A percentile compares a stretch with the other conserved stretches of the same genome.
Evolutionary conservation across 2,888 invertebrate genomes (phyloP).

Genomic region (Cremastobaeus sp.): DNA sequence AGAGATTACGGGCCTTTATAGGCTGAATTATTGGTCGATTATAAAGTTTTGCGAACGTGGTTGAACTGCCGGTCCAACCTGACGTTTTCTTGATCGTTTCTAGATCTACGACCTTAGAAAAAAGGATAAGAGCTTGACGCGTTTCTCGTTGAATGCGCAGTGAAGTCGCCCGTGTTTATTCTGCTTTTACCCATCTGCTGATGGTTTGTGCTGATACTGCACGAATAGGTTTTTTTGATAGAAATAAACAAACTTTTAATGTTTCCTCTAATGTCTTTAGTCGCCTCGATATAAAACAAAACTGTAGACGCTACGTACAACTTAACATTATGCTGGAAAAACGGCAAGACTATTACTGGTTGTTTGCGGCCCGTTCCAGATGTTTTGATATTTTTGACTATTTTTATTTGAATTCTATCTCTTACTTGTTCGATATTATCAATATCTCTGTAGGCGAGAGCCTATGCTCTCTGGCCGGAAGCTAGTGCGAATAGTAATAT

Average conservation of each 20-base stretch:
- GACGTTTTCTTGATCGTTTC: neutral
- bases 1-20: too few relatives aligned
- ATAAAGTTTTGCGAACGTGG: neutral
- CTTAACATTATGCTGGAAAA: neutral
- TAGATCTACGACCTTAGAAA: neutral
- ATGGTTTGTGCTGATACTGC: neutral
- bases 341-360: constrained; percentile 6
- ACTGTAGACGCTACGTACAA: constrained; percentile 25
- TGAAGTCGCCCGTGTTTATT: neutral
- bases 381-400: constrained; percentile 23
- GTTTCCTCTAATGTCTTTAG: neutral
- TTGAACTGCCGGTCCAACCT: neutral
- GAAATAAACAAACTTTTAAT: neutral
- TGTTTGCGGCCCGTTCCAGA: constrained; percentile 5
- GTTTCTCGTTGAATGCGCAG: neutral
- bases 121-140: neutral
- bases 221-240: neutral
- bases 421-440: constrained; percentile 1
- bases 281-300: neutral
- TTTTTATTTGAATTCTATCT: constrained; percentile 8
- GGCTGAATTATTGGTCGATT: too few relatives aligned
- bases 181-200: neutral
- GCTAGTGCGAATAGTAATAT: constrained; percentile 24
- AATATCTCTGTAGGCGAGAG: constrained; percentile 1
- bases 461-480: constrained; percentile 19